Conservation (phyloP, 92 coral and sea anemone genomes). For the Phymanthus crucifer region DNA sequence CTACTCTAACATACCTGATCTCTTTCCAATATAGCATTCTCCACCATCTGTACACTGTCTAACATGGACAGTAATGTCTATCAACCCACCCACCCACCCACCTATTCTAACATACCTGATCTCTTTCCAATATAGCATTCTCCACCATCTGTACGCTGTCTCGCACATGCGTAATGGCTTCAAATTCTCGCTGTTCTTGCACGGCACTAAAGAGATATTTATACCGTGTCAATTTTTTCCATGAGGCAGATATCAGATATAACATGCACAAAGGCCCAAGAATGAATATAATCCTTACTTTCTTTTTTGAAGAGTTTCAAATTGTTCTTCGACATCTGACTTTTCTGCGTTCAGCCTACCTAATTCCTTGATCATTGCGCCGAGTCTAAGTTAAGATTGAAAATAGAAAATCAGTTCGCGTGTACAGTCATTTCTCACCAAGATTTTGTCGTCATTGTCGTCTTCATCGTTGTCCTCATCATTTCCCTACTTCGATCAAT, state of each 20-base stretch:
- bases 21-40: too few relatives aligned
- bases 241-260: too few relatives aligned
- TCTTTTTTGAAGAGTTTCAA: constrained; percentile 70
- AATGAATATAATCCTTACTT: constrained; percentile 51
- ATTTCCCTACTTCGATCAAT: too few relatives aligned
- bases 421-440: too few relatives aligned
- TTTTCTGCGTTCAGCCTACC: constrained; percentile 78
- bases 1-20: too few relatives aligned
- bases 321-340: constrained; percentile 74
- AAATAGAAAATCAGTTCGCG: neutral
- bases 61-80: neutral
- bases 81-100: neutral
- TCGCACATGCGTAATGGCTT: constrained; percentile 89
- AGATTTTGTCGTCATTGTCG: too few relatives aligned
- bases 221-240: too few relatives aligned
- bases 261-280: neutral
- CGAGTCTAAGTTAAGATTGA: constrained; percentile 46
- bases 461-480: too few relatives aligned
- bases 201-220: constrained; percentile 52
- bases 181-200: constrained; percentile 91
- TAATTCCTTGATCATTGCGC: constrained; percentile 73
- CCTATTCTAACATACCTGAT: constrained; percentile 66
- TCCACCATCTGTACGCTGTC: constrained; percentile 99
- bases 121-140: constrained; percentile 92
- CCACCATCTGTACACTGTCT: neutral